Percentiles rank a stretch among this genome's conserved stretches.
These are phyloP conservation scores for Hemibagrus wyckioides DNA, from an alignment of 2,113 vertebrate genomes.

Conservation along the genomic window DNA sequence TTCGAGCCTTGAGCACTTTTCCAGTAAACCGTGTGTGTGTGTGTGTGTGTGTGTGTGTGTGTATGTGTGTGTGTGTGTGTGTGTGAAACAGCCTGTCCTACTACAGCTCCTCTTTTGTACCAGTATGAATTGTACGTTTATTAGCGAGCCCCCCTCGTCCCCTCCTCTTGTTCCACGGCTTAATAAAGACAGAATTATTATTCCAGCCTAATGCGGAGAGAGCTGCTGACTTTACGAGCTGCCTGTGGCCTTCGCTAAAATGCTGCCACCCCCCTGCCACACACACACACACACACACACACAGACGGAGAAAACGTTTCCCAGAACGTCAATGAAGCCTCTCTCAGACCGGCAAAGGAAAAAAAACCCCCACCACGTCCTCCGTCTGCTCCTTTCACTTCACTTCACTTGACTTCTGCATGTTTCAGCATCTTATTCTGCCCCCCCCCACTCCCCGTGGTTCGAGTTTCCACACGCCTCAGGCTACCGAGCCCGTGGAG, in stretches of 20 bases:
- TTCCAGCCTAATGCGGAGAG: conserved; percentile 64
- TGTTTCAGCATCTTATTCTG: conserved; percentile 15
- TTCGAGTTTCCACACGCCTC: not conserved
- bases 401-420: conserved; percentile 12
- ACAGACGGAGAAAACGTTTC: conserved; percentile 25
- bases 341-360: not conserved
- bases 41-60: not conserved
- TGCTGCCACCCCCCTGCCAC: not conserved
- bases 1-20: conserved; percentile 53
- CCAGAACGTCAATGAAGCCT: conserved; percentile 25
- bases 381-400: conserved; percentile 6
- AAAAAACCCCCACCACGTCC: not conserved
- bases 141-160: conserved; percentile 58
- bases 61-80: not conserved
- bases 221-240: conserved; percentile 71
- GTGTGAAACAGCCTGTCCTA: conserved; percentile 52
- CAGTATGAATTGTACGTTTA: conserved; percentile 69
- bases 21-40: conserved; percentile 58
- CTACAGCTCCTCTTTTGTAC: conserved; percentile 62
- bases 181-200: conserved; percentile 79
- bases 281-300: conserved; percentile 13
- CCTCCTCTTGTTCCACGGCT: conserved; percentile 32
- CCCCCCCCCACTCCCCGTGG: not conserved
- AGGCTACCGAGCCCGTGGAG: conserved; percentile 32
- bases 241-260: conserved; percentile 29